Conservation (phyloP, 2,113 vertebrate genomes). For the Petroica traversi region DNA sequence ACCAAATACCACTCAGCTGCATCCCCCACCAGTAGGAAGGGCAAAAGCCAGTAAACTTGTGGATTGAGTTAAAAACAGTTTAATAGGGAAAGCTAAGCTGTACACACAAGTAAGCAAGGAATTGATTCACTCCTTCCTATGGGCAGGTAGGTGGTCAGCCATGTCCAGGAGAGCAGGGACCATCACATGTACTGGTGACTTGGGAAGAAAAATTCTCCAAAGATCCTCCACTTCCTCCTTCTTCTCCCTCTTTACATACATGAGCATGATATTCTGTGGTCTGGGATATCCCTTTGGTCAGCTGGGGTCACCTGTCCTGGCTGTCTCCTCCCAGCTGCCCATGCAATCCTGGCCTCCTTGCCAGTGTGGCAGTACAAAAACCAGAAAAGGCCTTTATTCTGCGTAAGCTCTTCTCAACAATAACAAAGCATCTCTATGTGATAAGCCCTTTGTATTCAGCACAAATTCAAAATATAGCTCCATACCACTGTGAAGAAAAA, state of each 20-base stretch:
- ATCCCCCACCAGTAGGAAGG: fast-evolving
- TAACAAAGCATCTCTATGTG: not conserved
- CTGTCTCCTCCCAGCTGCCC: not conserved
- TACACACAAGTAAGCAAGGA: not conserved
- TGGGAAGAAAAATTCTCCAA: not conserved
- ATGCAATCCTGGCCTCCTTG: fast-evolving
- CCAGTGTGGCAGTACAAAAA: not conserved
- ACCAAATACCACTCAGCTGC: not conserved
- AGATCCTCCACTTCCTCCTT: not conserved
- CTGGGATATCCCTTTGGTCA: not conserved
- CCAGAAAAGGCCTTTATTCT: not conserved
- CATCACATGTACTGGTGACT: not conserved
- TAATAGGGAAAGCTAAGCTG: not conserved
- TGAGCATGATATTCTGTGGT: not conserved
- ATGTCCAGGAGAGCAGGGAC: not conserved
- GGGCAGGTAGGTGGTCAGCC: not conserved
- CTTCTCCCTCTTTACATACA: not conserved
- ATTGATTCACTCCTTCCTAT: not conserved
- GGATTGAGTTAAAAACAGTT: not conserved
- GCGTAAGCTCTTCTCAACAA: not conserved
- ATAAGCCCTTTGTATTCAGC: not conserved
- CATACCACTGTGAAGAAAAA: fast-evolving
- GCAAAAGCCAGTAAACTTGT: not conserved
- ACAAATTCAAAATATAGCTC: not conserved
- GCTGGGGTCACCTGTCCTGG: not conserved